These are phyloP conservation scores for Todiramphus chloris DNA, from an alignment of 2,113 vertebrate species.

Conservation along the genomic window DNA sequence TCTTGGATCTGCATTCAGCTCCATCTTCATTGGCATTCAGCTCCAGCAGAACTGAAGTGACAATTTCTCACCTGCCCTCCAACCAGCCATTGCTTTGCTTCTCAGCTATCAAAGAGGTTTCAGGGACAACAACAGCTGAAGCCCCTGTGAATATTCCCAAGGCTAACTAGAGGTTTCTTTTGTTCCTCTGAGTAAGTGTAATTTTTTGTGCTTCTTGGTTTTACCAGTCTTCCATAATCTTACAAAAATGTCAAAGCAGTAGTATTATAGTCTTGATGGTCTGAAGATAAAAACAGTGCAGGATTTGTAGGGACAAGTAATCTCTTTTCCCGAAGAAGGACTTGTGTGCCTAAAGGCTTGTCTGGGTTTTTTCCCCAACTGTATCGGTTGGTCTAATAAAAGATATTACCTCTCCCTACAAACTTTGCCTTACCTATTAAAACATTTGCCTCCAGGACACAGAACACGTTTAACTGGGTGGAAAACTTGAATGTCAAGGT, in stretches of 20 bases:
- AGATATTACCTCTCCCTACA: conserved; percentile 2
- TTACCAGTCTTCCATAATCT: neutral
- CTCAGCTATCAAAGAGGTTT: neutral
- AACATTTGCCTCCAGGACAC: neutral
- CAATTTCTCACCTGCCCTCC: neutral
- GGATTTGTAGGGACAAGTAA: neutral
- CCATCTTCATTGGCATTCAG: neutral
- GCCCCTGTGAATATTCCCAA: neutral
- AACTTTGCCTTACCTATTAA: neutral
- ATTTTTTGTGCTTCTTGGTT: neutral
- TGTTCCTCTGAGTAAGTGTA: neutral
- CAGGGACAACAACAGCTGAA: neutral
- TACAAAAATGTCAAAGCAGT: neutral
- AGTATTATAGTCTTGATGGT: neutral
- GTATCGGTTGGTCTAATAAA: conserved; percentile 18
- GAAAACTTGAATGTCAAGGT: neutral
- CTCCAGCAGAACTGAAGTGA: neutral
- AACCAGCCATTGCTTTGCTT: neutral
- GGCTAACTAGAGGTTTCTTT: neutral
- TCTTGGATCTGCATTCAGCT: neutral
- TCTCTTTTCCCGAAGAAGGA: conserved; percentile 25
- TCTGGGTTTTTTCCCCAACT: neutral
- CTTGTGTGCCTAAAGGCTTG: neutral
- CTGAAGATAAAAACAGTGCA: conserved; percentile 3
- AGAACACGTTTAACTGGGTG: neutral